A percentile compares a stretch with the other conserved stretches of the same genome.
phyloP scores from a whole-genome alignment of 1,140 invertebrate genomes.

The Polypedilum pembai region DNA sequence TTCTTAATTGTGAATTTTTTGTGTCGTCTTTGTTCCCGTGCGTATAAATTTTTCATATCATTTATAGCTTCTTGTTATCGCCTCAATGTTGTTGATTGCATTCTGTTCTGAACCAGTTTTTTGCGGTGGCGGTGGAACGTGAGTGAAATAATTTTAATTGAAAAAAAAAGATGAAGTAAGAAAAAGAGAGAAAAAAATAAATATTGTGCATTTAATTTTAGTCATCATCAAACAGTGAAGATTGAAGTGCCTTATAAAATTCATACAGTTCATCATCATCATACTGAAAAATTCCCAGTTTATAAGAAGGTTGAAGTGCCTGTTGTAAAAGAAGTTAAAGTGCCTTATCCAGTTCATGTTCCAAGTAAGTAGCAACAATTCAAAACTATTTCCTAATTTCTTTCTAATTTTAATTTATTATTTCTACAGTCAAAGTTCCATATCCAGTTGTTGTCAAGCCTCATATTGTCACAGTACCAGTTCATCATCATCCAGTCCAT shows the following conservation, averaged over 20 bases:
- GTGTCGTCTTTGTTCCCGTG: not conserved
- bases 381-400: not conserved
- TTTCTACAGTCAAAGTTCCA: conserved; percentile 3
- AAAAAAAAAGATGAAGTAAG: not conserved
- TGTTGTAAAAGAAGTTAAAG: conserved; percentile 15
- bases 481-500: conserved; percentile 17
- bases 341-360: not conserved
- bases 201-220: not conserved
- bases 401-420: not conserved
- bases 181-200: too few species aligned
- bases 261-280: conserved; percentile 19
- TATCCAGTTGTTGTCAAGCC: not conserved
- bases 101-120: not conserved
- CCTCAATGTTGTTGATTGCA: not conserved
- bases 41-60: not conserved
- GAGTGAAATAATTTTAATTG: not conserved
- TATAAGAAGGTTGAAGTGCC: not conserved
- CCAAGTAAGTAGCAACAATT: not conserved
- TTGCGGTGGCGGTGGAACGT: not conserved
- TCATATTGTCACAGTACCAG: conserved; percentile 15
- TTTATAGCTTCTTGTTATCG: not conserved
- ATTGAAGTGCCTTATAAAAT: conserved; percentile 21
- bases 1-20: not conserved
- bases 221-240: conserved; percentile 17
- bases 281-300: not conserved